These are phyloP conservation scores for Galaxea fascicularis DNA, from an alignment of 92 coral and sea anemone species.

Conservation along the genomic window DNA sequence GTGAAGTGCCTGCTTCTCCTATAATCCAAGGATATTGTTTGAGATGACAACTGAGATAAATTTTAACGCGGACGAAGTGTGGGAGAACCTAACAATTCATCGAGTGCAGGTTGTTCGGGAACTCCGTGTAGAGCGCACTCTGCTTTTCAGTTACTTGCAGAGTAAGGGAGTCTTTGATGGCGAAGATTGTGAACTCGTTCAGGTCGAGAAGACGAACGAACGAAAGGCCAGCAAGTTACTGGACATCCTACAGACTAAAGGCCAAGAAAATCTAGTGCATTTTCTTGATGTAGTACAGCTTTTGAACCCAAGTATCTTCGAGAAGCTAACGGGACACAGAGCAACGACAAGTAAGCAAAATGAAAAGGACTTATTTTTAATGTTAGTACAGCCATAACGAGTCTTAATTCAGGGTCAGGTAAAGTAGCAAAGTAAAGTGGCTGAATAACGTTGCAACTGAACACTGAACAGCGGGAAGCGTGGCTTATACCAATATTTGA, in stretches of 20 bases:
- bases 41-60: not conserved
- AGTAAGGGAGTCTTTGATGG: constrained; percentile 50
- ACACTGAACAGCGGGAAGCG: too few relatives aligned
- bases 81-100: constrained; percentile 28
- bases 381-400: too few relatives aligned
- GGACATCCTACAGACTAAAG: constrained; percentile 48
- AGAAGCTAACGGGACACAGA: constrained; percentile 47
- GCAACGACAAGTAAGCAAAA: constrained; percentile 41
- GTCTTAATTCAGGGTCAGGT: too few relatives aligned
- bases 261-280: constrained; percentile 28
- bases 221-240: constrained; percentile 49
- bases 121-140: constrained; percentile 48
- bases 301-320: constrained; percentile 55
- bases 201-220: constrained; percentile 45
- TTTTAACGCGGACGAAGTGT: not conserved
- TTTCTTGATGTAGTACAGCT: constrained; percentile 50
- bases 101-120: constrained; percentile 42
- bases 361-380: too few relatives aligned
- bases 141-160: constrained; percentile 56
- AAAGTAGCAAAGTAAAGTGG: too few relatives aligned
- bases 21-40: too few relatives aligned
- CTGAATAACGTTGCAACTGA: too few relatives aligned
- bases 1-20: too few relatives aligned
- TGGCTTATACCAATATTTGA: too few relatives aligned
- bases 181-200: constrained; percentile 45